Conservation (phyloP, 2,888 invertebrate genomes). For the Drosophila suboccidentalis region DNA sequence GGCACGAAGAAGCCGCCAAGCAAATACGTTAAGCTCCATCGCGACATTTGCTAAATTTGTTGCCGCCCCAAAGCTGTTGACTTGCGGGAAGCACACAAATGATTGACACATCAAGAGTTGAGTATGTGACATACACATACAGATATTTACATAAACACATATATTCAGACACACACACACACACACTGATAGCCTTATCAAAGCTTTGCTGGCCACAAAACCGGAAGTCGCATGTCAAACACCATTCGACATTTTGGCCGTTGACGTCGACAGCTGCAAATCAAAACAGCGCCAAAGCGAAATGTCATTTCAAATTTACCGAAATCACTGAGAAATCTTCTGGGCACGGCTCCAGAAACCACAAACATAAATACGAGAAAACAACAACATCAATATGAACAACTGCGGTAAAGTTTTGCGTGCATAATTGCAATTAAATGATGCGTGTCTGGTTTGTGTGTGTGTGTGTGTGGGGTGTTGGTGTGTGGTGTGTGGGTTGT, state of each 20-base stretch:
- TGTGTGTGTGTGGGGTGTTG: neutral
- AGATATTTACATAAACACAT: slow-evolving; percentile 11
- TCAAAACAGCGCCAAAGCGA: slow-evolving; percentile 61
- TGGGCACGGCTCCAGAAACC: slow-evolving; percentile 57
- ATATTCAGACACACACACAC: slow-evolving; percentile 2
- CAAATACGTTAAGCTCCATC: slow-evolving; percentile 38
- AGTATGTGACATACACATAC: slow-evolving; percentile 29
- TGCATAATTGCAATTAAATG: slow-evolving; percentile 57
- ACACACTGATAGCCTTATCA: slow-evolving; percentile 43
- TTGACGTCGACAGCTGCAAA: slow-evolving; percentile 61
- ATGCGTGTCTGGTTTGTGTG: slow-evolving; percentile 23
- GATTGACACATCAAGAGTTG: slow-evolving; percentile 64
- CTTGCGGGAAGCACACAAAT: slow-evolving; percentile 19
- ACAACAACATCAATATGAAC: slow-evolving; percentile 12
- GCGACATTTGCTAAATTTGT: slow-evolving; percentile 47
- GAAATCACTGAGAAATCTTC: slow-evolving; percentile 15
- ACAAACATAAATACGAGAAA: neutral
- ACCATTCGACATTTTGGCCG: slow-evolving; percentile 42
- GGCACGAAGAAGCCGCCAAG: slow-evolving; percentile 36
- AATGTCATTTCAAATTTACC: slow-evolving; percentile 32
- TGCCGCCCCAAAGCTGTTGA: slow-evolving; percentile 38
- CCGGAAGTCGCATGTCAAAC: slow-evolving; percentile 66
- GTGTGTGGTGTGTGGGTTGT: neutral
- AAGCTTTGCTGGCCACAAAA: slow-evolving; percentile 18
- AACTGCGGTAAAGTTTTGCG: slow-evolving; percentile 27